These are phyloP conservation scores for Jaculus jaculus DNA, from an alignment of 2,113 vertebrate genomes.

Conservation along the genomic window DNA sequence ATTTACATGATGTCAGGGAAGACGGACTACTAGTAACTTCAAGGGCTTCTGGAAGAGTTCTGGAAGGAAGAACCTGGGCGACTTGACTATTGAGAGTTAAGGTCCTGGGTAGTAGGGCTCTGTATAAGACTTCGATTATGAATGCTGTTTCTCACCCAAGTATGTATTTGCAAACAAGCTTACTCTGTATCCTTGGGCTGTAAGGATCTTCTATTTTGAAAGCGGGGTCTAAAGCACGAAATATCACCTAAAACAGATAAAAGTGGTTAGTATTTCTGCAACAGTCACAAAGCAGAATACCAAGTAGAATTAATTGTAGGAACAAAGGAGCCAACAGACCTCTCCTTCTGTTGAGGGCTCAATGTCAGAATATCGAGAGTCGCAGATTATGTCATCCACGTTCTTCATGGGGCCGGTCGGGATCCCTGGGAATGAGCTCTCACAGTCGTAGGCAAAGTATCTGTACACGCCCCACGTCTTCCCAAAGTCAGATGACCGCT, in stretches of 20 bases:
- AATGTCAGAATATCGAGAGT: constrained; percentile 97
- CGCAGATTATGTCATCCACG: constrained; percentile 97
- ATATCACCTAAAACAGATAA: constrained; percentile 91
- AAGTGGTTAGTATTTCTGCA: constrained; percentile 42
- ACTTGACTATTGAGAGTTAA: neutral
- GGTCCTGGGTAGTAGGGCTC: neutral
- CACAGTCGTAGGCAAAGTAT: constrained; percentile 98
- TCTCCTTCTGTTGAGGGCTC: constrained; percentile 98
- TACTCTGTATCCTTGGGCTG: constrained; percentile 96
- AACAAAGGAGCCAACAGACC: constrained; percentile 81
- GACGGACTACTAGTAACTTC: neutral
- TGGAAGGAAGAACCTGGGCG: neutral
- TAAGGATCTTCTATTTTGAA: constrained; percentile 98
- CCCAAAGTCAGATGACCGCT: constrained; percentile 96
- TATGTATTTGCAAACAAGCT: constrained; percentile 68
- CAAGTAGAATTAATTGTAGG: neutral
- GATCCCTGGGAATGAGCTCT: constrained; percentile 90
- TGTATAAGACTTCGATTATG: neutral
- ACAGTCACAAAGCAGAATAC: constrained; percentile 1
- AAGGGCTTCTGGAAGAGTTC: neutral
- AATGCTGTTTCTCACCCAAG: neutral
- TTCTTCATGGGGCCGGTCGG: constrained; percentile 94
- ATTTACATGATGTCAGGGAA: neutral
- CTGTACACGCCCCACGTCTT: constrained; percentile 95
- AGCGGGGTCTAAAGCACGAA: constrained; percentile 95